phyloP scores from a whole-genome alignment of 1,140 invertebrate genomes.

The Neuroterus valhalla region DNA sequence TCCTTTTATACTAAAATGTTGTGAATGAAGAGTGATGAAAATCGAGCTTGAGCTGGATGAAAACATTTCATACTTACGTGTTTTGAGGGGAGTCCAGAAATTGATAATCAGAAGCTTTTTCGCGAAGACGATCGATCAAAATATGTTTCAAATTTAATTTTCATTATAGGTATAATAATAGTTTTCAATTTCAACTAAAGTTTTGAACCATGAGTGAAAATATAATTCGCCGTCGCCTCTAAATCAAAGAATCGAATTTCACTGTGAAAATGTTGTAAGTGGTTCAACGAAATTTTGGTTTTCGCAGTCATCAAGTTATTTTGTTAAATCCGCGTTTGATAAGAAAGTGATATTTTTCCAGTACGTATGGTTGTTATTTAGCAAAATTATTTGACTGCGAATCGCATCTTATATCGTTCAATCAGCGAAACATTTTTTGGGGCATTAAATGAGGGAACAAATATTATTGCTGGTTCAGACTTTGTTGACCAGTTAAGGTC shows the following conservation, averaged over 20 bases:
- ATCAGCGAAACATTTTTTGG: not conserved
- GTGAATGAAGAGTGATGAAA: not conserved
- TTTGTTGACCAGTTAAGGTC: not conserved
- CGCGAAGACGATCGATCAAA: too few species aligned
- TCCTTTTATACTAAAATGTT: not conserved
- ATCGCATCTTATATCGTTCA: not conserved
- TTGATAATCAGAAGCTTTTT: too few species aligned
- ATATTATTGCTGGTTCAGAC: not conserved
- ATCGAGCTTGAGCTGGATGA: not conserved
- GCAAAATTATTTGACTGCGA: not conserved
- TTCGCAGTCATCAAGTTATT: not conserved
- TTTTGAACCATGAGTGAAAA: not conserved
- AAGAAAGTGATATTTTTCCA: not conserved
- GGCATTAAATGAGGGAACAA: too few species aligned
- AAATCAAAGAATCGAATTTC: not conserved
- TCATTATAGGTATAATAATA: not conserved
- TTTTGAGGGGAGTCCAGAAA: too few species aligned
- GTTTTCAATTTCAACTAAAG: not conserved
- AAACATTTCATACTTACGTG: not conserved
- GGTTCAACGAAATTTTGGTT: not conserved
- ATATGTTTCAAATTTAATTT: not conserved
- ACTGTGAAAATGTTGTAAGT: too few species aligned
- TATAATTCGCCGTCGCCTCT: not conserved
- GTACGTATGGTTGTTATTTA: not conserved
- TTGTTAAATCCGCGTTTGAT: not conserved